Conservation (phyloP, 2,888 invertebrate genomes). For the Eremobia ochroleuca region DNA sequence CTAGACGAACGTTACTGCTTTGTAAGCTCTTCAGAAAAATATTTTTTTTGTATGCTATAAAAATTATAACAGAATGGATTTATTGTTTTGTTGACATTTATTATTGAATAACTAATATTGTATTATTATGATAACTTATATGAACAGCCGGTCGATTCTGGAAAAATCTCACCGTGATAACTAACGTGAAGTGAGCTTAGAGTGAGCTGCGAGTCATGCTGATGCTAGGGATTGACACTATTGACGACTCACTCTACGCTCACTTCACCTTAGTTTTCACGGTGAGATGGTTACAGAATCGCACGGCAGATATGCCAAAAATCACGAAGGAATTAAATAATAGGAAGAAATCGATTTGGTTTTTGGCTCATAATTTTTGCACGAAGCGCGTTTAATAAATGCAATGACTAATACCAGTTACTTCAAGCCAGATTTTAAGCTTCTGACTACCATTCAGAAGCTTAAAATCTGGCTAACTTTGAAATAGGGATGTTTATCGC, state of each 20-base stretch:
- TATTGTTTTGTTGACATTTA: not conserved
- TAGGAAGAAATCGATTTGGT: not conserved
- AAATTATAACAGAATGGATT: not conserved
- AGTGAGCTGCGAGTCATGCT: too few relatives aligned
- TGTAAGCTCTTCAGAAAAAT: constrained; percentile 33
- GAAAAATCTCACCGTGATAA: too few relatives aligned
- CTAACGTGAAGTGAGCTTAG: too few relatives aligned
- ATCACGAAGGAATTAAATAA: not conserved
- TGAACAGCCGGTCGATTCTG: too few relatives aligned
- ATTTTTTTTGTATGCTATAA: not conserved
- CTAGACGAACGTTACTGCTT: constrained; percentile 17
- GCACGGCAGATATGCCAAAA: not conserved
- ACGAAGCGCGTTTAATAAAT: not conserved
- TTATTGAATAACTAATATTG: not conserved
- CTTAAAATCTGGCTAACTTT: not conserved
- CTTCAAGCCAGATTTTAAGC: too few relatives aligned
- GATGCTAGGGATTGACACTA: too few relatives aligned
- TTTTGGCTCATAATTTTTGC: not conserved
- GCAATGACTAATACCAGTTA: not conserved
- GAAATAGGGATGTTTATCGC: not conserved
- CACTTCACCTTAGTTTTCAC: too few relatives aligned
- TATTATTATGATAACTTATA: too few relatives aligned
- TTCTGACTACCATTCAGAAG: too few relatives aligned
- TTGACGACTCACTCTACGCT: too few relatives aligned
- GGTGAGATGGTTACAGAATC: too few relatives aligned